Evolutionary conservation across 37 sponge, comb jelly and placozoan species (phyloP), one percentile per base, ranked within the genome.

Genomic region (Cladorhizidae sp.): DNA sequence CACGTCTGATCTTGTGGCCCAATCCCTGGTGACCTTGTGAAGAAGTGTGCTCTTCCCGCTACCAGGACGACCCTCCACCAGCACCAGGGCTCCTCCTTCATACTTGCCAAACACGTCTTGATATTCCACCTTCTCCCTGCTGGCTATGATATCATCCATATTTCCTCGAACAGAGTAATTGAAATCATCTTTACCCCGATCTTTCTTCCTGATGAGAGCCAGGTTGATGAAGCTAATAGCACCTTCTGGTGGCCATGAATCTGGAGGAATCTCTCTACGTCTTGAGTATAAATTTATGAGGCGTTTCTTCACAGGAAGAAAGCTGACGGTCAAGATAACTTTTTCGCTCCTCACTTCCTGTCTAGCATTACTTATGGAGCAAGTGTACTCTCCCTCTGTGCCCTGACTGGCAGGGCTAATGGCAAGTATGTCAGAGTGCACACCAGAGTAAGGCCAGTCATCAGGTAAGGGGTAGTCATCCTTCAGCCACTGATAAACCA

Each of bases 41-140:
- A 77, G 23, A 20, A 85, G 64, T 28, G 78, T 70, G 31, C 73
- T 78, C 68, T 85, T 85, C 3, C 86, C 86, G 29, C 62, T 23
- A n/a, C 79, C 86, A 57, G 86, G 86, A 25, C 86, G 62, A 8
- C 86, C 86, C 67, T 71, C 71, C 0, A 85, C 36, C 17, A 85
- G 54, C 29, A 78, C 29, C 22, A 70, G n/a, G 2, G 7, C 18
- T 23, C 71, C 71, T 3, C n/a, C 22, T 2, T 38, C n/a, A 9
- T 41, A 18, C 14, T 74, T 23, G 17, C 54, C 23, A 65, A 83
- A 83, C 1, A 45, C 75, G 2, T 63, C 76, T 35, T 67, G 39
- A 54, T 83, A 83, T 22, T 50, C 28, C 21, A 75, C 42, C 21
- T 21, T 49, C 14, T 31, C 52, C 37, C 75, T 83, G n/a, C 28